Percentiles rank a stretch among this genome's conserved stretches.
Evolutionary conservation across 1,140 invertebrate genomes (phyloP).

Genomic region (Drosophila orena): DNA sequence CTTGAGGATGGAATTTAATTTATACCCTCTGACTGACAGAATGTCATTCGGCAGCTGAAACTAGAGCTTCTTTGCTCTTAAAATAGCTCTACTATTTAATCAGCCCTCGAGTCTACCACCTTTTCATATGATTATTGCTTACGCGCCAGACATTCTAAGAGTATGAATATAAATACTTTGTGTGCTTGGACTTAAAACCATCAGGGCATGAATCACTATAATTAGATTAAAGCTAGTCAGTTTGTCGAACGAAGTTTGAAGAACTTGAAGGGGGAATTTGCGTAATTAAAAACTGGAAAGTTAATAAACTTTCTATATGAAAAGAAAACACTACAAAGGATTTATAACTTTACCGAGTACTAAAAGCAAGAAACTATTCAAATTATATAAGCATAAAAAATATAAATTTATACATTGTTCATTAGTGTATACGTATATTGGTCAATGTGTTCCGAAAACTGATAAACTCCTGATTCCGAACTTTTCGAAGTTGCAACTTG

Average conservation of each 20-base stretch:
- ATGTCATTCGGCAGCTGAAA: background rate
- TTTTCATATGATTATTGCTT: slow-evolving; percentile 15
- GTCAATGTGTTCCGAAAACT: background rate
- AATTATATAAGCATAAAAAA: too few relatives aligned
- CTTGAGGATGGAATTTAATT: slow-evolving; percentile 6
- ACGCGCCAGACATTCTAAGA: slow-evolving; percentile 1
- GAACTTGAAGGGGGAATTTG: slow-evolving; percentile 9
- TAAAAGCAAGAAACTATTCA: too few relatives aligned
- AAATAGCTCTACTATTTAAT: slow-evolving; percentile 14
- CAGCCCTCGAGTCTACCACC: slow-evolving; percentile 17
- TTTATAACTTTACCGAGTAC: background rate
- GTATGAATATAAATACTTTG: slow-evolving; percentile 5
- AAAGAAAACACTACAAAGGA: background rate
- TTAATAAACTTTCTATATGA: slow-evolving; percentile 4
- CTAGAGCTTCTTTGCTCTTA: background rate
- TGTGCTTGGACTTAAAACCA: slow-evolving; percentile 25
- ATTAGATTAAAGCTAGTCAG: slow-evolving; percentile 38
- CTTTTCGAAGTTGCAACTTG: background rate
- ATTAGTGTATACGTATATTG: too few relatives aligned
- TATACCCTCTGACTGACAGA: background rate
- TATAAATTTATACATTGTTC: background rate
- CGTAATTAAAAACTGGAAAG: slow-evolving; percentile 7
- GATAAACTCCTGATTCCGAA: background rate
- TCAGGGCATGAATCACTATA: slow-evolving; percentile 47
- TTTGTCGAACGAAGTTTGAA: background rate